Evolutionary conservation across 2,113 vertebrate genomes (phyloP).

Genomic region (Stigmatopora nigra): DNA sequence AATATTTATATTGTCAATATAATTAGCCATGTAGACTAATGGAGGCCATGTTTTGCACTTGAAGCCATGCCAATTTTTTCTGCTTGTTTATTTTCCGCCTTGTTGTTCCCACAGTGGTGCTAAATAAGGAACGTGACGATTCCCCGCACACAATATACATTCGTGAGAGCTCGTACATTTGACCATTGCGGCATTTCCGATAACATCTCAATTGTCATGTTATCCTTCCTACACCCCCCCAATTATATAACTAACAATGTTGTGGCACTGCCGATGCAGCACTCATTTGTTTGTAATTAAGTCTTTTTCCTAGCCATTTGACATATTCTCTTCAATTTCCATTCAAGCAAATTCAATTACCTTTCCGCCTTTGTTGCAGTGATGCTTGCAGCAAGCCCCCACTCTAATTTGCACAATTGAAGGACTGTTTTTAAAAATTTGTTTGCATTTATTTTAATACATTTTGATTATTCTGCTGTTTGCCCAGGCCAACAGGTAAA

Average conservation of each 20-base stretch:
- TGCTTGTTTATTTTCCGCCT: conserved; percentile 67
- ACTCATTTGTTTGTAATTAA: conserved; percentile 47
- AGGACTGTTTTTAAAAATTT: not conserved
- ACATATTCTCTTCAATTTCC: conserved; percentile 22
- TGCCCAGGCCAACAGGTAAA: not conserved
- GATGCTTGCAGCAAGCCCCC: conserved; percentile 7
- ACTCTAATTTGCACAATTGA: conserved; percentile 21
- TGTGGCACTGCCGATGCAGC: conserved; percentile 13
- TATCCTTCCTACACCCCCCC: not conserved
- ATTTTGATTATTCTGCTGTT: not conserved
- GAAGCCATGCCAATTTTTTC: conserved; percentile 64
- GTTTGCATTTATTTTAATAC: not conserved
- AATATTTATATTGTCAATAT: conserved; percentile 78
- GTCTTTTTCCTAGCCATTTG: conserved; percentile 38
- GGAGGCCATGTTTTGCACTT: conserved; percentile 68
- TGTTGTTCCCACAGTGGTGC: conserved; percentile 59
- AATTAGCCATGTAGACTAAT: conserved; percentile 72
- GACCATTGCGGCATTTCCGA: conserved; percentile 46
- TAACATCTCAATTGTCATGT: conserved; percentile 38
- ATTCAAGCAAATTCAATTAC: conserved; percentile 15
- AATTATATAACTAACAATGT: conserved; percentile 33
- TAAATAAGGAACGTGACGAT: conserved; percentile 70
- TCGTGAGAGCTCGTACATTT: conserved; percentile 23
- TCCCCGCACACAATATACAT: conserved; percentile 52
- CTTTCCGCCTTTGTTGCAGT: conserved; percentile 27